Conservation (phyloP, 2,888 invertebrate species). For the Cepaea hortensis region DNA sequence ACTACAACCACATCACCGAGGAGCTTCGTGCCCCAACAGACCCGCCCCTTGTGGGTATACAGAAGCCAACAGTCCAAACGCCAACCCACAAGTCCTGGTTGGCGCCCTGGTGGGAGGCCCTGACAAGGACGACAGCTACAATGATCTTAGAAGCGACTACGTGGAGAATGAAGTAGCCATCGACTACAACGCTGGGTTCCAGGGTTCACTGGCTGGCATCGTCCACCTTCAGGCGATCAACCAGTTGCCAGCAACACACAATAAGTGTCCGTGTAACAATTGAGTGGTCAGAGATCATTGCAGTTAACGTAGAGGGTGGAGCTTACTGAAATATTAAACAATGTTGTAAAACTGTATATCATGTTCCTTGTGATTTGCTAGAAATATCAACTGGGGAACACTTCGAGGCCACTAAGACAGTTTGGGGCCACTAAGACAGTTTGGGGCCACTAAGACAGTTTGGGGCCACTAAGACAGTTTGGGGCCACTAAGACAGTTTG, state of each 20-base stretch:
- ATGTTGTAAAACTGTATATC: too few relatives aligned
- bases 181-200: constrained; percentile 69
- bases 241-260: constrained; percentile 45
- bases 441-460: too few relatives aligned
- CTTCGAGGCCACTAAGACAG: too few relatives aligned
- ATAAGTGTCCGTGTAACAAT: constrained; percentile 49
- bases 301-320: too few relatives aligned
- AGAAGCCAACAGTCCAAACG: constrained; percentile 49
- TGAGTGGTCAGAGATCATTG: not conserved
- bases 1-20: constrained; percentile 58
- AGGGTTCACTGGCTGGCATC: constrained; percentile 61
- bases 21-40: constrained; percentile 56
- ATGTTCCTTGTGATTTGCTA: too few relatives aligned
- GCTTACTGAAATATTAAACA: too few relatives aligned
- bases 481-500: too few relatives aligned
- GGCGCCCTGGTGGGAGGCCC: constrained; percentile 69
- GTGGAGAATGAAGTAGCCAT: constrained; percentile 64
- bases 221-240: constrained; percentile 37
- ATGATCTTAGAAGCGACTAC: constrained; percentile 57
- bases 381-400: too few relatives aligned
- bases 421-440: too few relatives aligned
- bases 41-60: constrained; percentile 54
- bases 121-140: constrained; percentile 60
- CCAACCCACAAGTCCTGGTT: constrained; percentile 61
- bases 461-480: too few relatives aligned